A percentile compares a stretch with the other conserved stretches of the same genome.
Evolutionary conservation across 2,797 vertebrate genomes (phyloP).

Genomic region (Rhodeus uyekii): DNA sequence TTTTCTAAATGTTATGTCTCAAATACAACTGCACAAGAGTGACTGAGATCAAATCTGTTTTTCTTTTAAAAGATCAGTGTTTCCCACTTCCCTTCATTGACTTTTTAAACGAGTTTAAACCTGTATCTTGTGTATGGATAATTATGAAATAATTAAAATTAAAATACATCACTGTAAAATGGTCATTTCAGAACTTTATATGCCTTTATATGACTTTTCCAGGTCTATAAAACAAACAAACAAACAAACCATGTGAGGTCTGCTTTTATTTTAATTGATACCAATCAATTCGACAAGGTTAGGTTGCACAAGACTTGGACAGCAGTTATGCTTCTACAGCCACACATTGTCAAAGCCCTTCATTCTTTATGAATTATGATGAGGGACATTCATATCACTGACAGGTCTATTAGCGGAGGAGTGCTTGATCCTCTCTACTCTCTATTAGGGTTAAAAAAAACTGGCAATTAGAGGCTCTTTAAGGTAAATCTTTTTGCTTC

Average conservation of each 20-base stretch:
- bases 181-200: too few relatives aligned
- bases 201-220: too few relatives aligned
- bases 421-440: constrained; percentile 66
- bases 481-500: constrained; percentile 65
- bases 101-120: background rate
- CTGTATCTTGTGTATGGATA: too few relatives aligned
- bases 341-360: constrained; percentile 23
- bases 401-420: constrained; percentile 69
- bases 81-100: background rate
- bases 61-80: background rate
- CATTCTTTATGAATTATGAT: constrained; percentile 48
- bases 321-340: background rate
- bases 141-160: too few relatives aligned
- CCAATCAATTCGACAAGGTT: constrained; percentile 12
- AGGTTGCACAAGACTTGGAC: background rate
- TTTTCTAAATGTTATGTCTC: background rate
- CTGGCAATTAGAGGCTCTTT: constrained; percentile 66
- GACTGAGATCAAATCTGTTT: background rate
- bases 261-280: too few relatives aligned
- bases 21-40: background rate
- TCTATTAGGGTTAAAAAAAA: constrained; percentile 69
- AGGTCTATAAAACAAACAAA: too few relatives aligned
- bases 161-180: too few relatives aligned
- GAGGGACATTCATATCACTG: constrained; percentile 69
- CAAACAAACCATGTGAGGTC: too few relatives aligned